A percentile compares a stretch with the other conserved stretches of the same genome.
These are phyloP conservation scores for Phoxinus dragarum DNA, from an alignment of 2,797 vertebrate genomes.

Conservation along the genomic window DNA sequence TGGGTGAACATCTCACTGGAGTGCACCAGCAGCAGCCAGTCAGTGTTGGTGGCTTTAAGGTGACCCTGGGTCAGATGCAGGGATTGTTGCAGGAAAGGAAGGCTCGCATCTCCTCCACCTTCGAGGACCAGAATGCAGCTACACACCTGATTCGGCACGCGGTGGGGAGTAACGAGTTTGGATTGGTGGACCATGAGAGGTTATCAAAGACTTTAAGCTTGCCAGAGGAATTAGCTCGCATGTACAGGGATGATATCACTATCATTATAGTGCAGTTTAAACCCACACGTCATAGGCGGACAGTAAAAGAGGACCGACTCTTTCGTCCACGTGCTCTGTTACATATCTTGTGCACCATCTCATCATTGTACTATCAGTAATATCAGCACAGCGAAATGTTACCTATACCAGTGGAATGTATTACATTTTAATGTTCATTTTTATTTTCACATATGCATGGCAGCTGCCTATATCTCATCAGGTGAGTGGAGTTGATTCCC, in stretches of 20 bases:
- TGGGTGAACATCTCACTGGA: constrained; percentile 95
- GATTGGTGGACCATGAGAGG: constrained; percentile 93
- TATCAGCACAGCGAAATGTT: constrained; percentile 19
- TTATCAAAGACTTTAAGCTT: constrained; percentile 98
- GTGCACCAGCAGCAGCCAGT: constrained; percentile 95
- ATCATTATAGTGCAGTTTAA: constrained; percentile 96
- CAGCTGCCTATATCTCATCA: constrained; percentile 12
- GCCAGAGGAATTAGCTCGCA: constrained; percentile 96
- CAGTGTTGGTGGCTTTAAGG: constrained; percentile 93
- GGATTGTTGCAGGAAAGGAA: constrained; percentile 93
- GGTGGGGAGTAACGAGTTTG: constrained; percentile 97
- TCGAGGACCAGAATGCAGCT: constrained; percentile 95
- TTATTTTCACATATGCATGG: constrained; percentile 29
- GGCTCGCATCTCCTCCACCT: constrained; percentile 89
- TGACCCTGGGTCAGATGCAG: constrained; percentile 98
- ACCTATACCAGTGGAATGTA: constrained; percentile 14
- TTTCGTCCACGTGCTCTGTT: constrained; percentile 24
- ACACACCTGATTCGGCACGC: constrained; percentile 96
- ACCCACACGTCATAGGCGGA: constrained; percentile 92
- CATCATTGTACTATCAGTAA: not conserved
- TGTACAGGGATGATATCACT: constrained; percentile 99
- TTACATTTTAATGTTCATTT: not conserved
- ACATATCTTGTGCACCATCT: constrained; percentile 4
- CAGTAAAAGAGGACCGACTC: constrained; percentile 76
- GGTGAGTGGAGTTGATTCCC: not conserved